Base-by-base conservation (phyloP, 2,113 vertebrate species). In the Antechinus stuartii region DNA sequence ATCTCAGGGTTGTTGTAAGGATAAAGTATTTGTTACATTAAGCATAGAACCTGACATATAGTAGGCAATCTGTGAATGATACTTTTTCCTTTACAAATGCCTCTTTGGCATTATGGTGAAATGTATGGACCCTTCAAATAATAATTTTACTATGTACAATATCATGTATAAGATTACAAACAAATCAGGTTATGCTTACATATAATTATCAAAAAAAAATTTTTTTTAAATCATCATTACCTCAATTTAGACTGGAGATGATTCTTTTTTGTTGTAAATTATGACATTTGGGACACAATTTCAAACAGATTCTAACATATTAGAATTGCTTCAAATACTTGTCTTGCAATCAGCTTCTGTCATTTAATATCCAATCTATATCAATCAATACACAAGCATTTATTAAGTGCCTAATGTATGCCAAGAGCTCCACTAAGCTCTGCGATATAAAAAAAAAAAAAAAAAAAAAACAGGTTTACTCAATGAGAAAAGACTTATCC, bases 121-220 rank as follows among this genome's bases (percentile, higher is more conserved):
- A 7, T 19, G 16, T 76, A 19, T n/a, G 61, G 30, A 16, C 14
- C 35, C 27, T 68, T 35, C 3, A 68, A 76, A n/a, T n/a, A 76
- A n/a, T n/a, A 7, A 3, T 76, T 68, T n/a, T 76, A n/a, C 4
- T 1, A n/a, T 42, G n/a, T 19, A n/a, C n/a, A 42, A n/a, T 19
- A n/a, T 1, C 0, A 19, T n/a, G n/a, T n/a, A n/a, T n/a, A 76
- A 19, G 12, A 42, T 2, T 16, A 25, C 0, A n/a, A 68, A 76
- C 57, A 61, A 76, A n/a, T 19, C 14, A 6, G n/a, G 35, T 16
- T 22, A 2, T n/a, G 16, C 4, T n/a, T 76, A 76, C 1, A 76
- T 76, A n/a, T 35, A n/a, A 23, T 68, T 35, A 5, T 68, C 30
- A n/a, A 76, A n/a, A 7, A 7, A 3, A 5, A 5, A 49, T 49